These are phyloP conservation scores for Mesaphorura yosii DNA, from an alignment of 1,140 invertebrate genomes.

Conservation along the genomic window DNA sequence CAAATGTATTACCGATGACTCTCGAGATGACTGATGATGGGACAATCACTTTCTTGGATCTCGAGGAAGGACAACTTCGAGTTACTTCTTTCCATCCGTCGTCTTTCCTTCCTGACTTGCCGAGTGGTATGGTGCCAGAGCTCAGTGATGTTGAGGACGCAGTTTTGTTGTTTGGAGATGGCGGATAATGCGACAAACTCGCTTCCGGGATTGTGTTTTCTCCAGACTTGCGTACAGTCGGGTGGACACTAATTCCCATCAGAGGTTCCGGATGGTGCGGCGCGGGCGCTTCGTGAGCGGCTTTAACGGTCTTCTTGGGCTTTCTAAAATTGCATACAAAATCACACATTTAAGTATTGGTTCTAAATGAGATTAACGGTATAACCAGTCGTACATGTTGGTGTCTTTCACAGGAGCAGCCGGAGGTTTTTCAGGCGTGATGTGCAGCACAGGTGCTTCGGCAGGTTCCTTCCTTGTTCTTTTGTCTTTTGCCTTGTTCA, in stretches of 20 bases:
- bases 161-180: no score
- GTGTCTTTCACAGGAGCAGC: no score
- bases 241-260: constrained; percentile 26
- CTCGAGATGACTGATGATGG: constrained; percentile 86
- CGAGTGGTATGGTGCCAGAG: not conserved
- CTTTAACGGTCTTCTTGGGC: no score
- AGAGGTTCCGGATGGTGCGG: constrained; percentile 21
- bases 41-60: constrained; percentile 76
- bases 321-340: no score
- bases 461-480: constrained; percentile 7
- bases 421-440: no score
- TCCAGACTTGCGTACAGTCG: no score
- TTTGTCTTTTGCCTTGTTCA: not conserved
- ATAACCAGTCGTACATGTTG: no score
- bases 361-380: no score
- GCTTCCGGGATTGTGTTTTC: no score
- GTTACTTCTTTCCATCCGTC: constrained; percentile 97
- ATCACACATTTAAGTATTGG: no score
- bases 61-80: constrained; percentile 44
- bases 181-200: no score
- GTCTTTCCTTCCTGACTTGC: constrained; percentile 58
- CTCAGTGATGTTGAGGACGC: not conserved
- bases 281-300: constrained; percentile 1
- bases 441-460: no score
- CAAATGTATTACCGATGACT: constrained; percentile 44